Conservation (phyloP, 1,140 invertebrate species). For the Papilio xuthus region DNA sequence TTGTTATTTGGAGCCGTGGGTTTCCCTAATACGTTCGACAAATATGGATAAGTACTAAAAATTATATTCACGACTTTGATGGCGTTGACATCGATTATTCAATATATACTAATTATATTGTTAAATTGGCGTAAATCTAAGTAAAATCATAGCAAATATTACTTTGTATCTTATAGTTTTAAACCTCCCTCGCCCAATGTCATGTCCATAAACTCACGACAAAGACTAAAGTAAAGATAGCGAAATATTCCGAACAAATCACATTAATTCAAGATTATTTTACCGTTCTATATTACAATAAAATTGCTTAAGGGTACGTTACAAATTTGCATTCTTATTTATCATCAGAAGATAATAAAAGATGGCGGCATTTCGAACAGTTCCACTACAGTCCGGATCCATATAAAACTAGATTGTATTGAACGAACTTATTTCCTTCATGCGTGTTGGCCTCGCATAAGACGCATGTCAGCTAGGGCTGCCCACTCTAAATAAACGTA, state of each 20-base stretch:
- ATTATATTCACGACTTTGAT: not conserved
- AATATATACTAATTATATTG: not conserved
- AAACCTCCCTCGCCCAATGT: not conserved
- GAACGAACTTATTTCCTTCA: conserved; percentile 30
- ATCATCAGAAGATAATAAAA: conserved; percentile 6
- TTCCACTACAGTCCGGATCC: conserved; percentile 29
- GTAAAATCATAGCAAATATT: not conserved
- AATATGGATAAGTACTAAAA: not conserved
- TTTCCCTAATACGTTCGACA: not conserved
- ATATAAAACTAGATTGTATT: conserved; percentile 35
- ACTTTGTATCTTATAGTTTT: too few relatives aligned
- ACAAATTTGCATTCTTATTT: not conserved
- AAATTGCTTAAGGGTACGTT: not conserved
- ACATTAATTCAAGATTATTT: not conserved
- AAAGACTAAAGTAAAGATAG: not conserved
- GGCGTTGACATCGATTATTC: not conserved
- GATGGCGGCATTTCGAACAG: not conserved
- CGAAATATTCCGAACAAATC: too few relatives aligned
- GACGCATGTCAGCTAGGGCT: conserved; percentile 1
- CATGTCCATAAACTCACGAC: not conserved
- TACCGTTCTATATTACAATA: not conserved
- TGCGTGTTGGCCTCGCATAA: conserved; percentile 22
- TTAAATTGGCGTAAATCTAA: not conserved
- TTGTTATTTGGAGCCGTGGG: not conserved
- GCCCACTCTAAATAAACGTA: not conserved